Base-by-base conservation (phyloP, 2,797 vertebrate genomes). In the Etheostoma perlongum region DNA sequence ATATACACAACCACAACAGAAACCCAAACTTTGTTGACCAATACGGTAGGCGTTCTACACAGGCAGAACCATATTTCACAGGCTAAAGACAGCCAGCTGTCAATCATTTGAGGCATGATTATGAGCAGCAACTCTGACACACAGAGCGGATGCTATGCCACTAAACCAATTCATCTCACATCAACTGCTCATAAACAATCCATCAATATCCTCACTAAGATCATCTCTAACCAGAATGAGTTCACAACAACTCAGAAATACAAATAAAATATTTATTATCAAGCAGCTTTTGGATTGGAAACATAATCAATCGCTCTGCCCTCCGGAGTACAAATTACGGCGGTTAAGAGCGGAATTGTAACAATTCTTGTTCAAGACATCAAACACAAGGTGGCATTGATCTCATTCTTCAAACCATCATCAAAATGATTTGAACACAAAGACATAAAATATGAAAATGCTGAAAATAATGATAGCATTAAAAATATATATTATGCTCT, bases 121-220 rank as follows among this genome's bases (percentile, higher is more conserved):
- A 87, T 54, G 73, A 79, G 67, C n/a, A n/a, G n/a, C 71, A 49
- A 76, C 75, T 78, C 77, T 4, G 30, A 83, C 84, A 64, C 42
- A 69, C 48, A 44, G 49, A 78, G 71, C 73, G 71, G 84, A 88
- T 81, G 79, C 62, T 55, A 4, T 61, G 15, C 81, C 84, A 65
- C 79, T 79, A 87, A 89, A 78, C 83, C 88, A 88, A 87, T 87
- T 89, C 86, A 86, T 85, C 85, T 75, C 78, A 80, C 74, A 87
- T 90, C 86, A 89, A 83, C 79, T 19, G 75, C 75, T 82, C 86
- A 82, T 91, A 92, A 90, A 85, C 86, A 82, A 75, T 75, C 77
- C 77, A 54, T 91, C 86, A 44, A 88, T 91, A 90, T 67, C 68
- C 67, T 73, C 48, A 3, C 73, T 44, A 46, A 67, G 57, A 76